phyloP scores from a whole-genome alignment of 1,140 invertebrate species.

The Microplitis demolitor region DNA sequence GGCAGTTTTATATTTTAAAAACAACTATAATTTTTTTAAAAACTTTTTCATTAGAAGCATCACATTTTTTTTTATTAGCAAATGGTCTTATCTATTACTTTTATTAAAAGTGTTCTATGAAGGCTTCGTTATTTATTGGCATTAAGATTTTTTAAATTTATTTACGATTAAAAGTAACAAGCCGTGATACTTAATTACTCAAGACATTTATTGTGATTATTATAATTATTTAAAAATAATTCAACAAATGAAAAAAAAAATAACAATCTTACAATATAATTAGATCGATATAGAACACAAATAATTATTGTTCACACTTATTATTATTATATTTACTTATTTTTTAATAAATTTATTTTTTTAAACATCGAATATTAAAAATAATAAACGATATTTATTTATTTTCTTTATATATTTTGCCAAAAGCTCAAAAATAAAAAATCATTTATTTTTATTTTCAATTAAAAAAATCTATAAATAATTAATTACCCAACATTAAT shows the following conservation, averaged over 20 bases:
- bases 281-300: no score
- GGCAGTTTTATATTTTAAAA: constrained; percentile 36
- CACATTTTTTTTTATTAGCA: background rate
- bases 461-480: background rate
- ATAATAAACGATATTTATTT: background rate
- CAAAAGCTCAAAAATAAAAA: no score
- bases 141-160: background rate
- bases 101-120: background rate
- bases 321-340: no score
- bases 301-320: no score
- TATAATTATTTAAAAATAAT: background rate
- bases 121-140: background rate
- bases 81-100: background rate
- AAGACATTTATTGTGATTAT: background rate
- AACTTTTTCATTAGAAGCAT: background rate
- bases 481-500: no score
- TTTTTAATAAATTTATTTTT: no score
- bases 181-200: no score
- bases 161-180: background rate
- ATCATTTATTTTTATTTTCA: background rate
- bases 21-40: background rate
- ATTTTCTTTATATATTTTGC: constrained; percentile 15
- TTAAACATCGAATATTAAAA: background rate
- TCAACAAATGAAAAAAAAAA: no score
- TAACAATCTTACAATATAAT: no score